phyloP scores from a whole-genome alignment of 1,140 invertebrate species.

The Cryptotermes secundus region DNA sequence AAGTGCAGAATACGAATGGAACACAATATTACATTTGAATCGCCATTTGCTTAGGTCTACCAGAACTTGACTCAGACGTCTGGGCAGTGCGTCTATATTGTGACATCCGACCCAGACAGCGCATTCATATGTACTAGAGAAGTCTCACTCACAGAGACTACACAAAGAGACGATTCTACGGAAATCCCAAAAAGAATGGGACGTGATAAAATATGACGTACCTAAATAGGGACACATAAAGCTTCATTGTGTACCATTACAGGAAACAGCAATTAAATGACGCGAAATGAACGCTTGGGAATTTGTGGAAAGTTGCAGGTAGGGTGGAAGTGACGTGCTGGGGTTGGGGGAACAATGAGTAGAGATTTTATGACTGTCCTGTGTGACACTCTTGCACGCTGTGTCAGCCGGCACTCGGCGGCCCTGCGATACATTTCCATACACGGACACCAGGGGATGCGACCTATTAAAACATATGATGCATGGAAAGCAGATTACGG shows the following conservation, averaged over 20 bases:
- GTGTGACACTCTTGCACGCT: not conserved
- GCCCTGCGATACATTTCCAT: not conserved
- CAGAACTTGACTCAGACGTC: not conserved
- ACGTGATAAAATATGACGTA: not conserved
- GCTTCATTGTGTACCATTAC: not conserved
- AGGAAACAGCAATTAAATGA: not conserved
- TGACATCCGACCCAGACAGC: too few relatives aligned
- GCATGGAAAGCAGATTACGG: slow-evolving; percentile 15
- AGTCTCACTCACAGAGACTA: too few relatives aligned
- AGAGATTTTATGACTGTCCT: not conserved
- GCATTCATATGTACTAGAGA: too few relatives aligned
- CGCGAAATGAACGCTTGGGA: not conserved
- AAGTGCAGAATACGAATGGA: too few relatives aligned
- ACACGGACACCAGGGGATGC: not conserved
- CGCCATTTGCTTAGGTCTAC: not conserved
- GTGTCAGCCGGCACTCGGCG: not conserved
- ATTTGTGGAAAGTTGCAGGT: not conserved
- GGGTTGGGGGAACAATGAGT: not conserved
- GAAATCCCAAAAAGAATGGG: not conserved
- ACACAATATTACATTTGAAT: not conserved
- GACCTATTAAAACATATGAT: slow-evolving; percentile 17
- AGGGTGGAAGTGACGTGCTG: not conserved
- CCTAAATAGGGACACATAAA: not conserved
- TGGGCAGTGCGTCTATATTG: too few relatives aligned
- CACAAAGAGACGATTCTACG: not conserved